Conservation (phyloP, 2,888 invertebrate species). For the Ormyrus nitidulus region DNA sequence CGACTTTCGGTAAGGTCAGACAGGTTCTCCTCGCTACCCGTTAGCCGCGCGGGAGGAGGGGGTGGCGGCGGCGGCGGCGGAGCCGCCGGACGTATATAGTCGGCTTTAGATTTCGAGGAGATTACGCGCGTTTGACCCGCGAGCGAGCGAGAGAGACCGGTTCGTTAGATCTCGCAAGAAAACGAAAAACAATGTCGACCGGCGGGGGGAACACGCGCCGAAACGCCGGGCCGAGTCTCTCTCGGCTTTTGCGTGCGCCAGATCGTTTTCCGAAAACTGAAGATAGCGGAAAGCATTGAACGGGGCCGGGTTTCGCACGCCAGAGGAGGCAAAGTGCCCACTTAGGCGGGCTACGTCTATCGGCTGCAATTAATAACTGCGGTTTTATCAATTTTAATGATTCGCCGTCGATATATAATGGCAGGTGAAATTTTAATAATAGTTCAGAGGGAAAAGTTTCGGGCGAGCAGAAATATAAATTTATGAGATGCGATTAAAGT, state of each 20-base stretch:
- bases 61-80: constrained; percentile 30
- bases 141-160: constrained; percentile 60
- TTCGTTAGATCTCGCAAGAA: constrained; percentile 65
- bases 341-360: too few species aligned
- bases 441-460: too few species aligned
- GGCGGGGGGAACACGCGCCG: constrained; percentile 50
- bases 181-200: constrained; percentile 61
- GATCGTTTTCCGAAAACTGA: constrained; percentile 50
- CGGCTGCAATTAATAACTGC: too few species aligned
- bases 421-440: too few species aligned
- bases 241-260: constrained; percentile 36
- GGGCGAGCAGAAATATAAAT: too few species aligned
- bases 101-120: constrained; percentile 64
- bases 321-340: too few species aligned
- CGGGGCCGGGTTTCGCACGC: neutral
- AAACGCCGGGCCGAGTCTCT: constrained; percentile 38
- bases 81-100: constrained; percentile 37
- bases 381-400: too few species aligned
- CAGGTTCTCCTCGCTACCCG: constrained; percentile 63
- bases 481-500: too few species aligned
- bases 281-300: constrained; percentile 33
- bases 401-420: too few species aligned
- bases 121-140: constrained; percentile 55
- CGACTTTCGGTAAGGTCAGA: constrained; percentile 67
- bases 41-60: constrained; percentile 51